A percentile compares a stretch with the other conserved stretches of the same genome.
Evolutionary conservation across 1,140 invertebrate genomes (phyloP).

Genomic region (Drosophila jambulina): DNA sequence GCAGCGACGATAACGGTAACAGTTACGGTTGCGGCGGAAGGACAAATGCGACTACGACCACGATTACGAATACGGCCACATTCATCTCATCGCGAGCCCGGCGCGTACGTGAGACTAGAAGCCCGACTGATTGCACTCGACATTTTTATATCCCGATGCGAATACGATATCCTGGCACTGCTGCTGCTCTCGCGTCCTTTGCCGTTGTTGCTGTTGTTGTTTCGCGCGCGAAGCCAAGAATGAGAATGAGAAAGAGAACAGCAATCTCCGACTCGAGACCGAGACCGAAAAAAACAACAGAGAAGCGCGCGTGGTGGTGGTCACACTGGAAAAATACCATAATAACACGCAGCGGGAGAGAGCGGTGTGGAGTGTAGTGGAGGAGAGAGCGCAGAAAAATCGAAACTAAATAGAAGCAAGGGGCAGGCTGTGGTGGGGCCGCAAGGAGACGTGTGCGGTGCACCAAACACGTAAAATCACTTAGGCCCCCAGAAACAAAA

Average conservation of each 20-base stretch:
- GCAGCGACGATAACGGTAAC: conserved; percentile 22
- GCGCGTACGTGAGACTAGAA: conserved; percentile 85
- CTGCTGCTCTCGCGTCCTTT: conserved; percentile 54
- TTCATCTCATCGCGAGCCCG: conserved; percentile 84
- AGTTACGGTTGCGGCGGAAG: conserved; percentile 42
- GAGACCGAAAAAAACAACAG: conserved; percentile 65
- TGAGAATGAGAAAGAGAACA: conserved; percentile 74
- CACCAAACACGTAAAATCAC: conserved; percentile 84
- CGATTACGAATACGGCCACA: conserved; percentile 51
- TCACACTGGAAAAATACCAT: conserved; percentile 58
- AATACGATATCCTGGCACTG: conserved; percentile 55
- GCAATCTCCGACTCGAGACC: conserved; percentile 60
- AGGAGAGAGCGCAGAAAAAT: conserved; percentile 54
- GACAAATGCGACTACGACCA: conserved; percentile 64
- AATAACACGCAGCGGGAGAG: conserved; percentile 46
- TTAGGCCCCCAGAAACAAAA: conserved; percentile 66
- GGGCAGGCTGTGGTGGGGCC: conserved; percentile 13
- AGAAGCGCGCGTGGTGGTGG: conserved; percentile 46
- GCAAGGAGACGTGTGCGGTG: conserved; percentile 70
- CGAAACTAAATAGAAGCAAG: conserved; percentile 42
- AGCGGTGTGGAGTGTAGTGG: conserved; percentile 3
- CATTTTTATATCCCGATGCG: conserved; percentile 84
- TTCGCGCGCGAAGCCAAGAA: conserved; percentile 77
- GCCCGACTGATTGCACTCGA: conserved; percentile 81
- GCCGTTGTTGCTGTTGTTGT: conserved; percentile 58